Base-by-base conservation (phyloP, 2,113 vertebrate genomes). In the Aythya baeri region DNA sequence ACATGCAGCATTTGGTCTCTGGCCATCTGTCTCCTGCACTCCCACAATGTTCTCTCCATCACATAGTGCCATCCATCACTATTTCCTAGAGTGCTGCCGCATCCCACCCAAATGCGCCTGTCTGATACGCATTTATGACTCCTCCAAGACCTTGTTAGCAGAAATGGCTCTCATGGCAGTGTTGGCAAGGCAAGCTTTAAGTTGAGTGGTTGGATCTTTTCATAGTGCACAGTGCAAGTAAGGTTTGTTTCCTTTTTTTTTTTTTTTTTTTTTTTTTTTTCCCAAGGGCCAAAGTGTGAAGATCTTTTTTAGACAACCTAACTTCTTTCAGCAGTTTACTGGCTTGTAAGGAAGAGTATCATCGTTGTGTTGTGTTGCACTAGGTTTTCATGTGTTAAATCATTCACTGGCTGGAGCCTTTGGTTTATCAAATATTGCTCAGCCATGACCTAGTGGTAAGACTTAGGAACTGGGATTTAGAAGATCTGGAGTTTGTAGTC, bases 21-120 rank as follows among this genome's bases (percentile, higher is more conserved):
- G 87, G 83, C 91, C 95, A 86, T 89, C 74, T 77, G 88, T 97
- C 79, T 96, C 83, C 89, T 68, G 94, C 94, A 84, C 89, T 83
- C 63, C 94, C 95, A 96, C 92, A 46, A 5, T 65, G 61, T 93
- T 80, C 83, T 61, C 57, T 94, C 87, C 89, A 96, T 97, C 58
- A 94, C 94, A 91, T 78, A 43, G 80, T 62, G 66, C 87, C 94
- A 94, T 94, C 88, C 92, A 96, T 97, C 93, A 88, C 85, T 17
- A 6, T 87, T 89, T 71, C 88, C 83, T 54, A 46, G 83, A 85
- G 23, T 75, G 84, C 89, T 91, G 90, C 92, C 0, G 1, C 93
- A 66, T 89, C 83, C 95, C 88, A 82, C 88, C 62, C 36, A 44
- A 84, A 54, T 2, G 38, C 73, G 84, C 74, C 70, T 49, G 61